A percentile compares a stretch with the other conserved stretches of the same genome.
These are phyloP conservation scores for Albula glossodonta DNA, from an alignment of 2,113 vertebrate genomes.

Conservation along the genomic window DNA sequence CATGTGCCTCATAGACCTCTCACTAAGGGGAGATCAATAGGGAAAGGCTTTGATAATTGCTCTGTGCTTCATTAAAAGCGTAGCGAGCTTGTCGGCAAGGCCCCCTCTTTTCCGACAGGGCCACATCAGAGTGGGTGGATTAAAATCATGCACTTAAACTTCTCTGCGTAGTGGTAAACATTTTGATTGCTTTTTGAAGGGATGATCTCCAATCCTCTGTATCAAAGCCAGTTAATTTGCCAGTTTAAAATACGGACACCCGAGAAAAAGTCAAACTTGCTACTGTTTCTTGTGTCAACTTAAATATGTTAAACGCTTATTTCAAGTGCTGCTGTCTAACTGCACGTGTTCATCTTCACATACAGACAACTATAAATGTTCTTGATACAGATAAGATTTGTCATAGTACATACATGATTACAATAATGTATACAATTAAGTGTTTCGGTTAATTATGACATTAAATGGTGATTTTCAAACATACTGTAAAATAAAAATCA, in stretches of 20 bases:
- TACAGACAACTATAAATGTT: conserved; percentile 9
- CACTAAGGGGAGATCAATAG: conserved; percentile 38
- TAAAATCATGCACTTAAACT: conserved; percentile 22
- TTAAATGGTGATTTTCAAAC: neutral
- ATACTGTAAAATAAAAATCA: neutral
- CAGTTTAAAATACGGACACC: conserved; percentile 32
- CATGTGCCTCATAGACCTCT: conserved; percentile 40
- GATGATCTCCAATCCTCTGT: conserved; percentile 28
- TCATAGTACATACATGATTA: no score
- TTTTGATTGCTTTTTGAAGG: conserved; percentile 21
- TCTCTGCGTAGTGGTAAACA: conserved; percentile 23
- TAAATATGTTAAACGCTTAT: neutral
- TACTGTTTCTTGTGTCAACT: conserved; percentile 29
- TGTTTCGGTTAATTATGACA: neutral
- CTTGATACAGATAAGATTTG: neutral
- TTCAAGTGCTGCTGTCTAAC: conserved; percentile 20
- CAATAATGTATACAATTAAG: no score
- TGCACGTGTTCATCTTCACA: conserved; percentile 47
- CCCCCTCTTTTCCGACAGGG: conserved; percentile 25
- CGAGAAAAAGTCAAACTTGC: conserved; percentile 25
- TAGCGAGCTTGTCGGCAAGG: conserved; percentile 53
- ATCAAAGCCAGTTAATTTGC: conserved; percentile 41
- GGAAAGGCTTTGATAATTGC: conserved; percentile 56
- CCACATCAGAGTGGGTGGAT: conserved; percentile 28
- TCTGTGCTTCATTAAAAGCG: conserved; percentile 60